Conservation (phyloP, 2,888 invertebrate genomes). For the Andrena haemorrhoa region DNA sequence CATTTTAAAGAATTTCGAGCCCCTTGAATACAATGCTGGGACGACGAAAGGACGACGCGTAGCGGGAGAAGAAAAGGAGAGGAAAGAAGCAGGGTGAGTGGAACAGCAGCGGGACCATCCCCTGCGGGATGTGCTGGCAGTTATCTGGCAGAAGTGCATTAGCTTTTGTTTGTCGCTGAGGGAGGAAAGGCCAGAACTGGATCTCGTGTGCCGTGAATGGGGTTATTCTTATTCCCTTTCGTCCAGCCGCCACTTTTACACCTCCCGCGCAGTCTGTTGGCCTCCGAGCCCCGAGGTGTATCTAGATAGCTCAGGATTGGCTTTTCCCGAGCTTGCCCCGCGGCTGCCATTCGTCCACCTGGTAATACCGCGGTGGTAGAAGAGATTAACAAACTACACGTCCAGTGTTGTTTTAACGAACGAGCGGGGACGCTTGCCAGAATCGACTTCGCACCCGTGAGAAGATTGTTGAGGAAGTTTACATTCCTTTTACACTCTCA, state of each 20-base stretch:
- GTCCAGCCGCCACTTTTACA: conserved; percentile 34
- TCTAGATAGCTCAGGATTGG: conserved; percentile 17
- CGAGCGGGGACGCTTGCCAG: background rate
- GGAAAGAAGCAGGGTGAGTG: conserved; percentile 17
- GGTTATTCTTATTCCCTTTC: conserved; percentile 51
- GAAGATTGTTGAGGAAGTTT: too few relatives aligned
- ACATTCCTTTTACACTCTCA: too few relatives aligned
- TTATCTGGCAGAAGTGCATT: conserved; percentile 77
- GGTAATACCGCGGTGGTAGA: conserved; percentile 12
- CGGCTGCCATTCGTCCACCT: conserved; percentile 10
- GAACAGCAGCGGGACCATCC: conserved; percentile 47
- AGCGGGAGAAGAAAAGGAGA: background rate
- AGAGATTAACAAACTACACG: conserved; percentile 38
- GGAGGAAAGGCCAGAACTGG: conserved; percentile 61
- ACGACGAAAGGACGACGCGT: background rate
- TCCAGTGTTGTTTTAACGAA: conserved; percentile 23
- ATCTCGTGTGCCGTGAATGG: conserved; percentile 65
- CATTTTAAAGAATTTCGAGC: background rate
- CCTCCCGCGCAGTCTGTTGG: conserved; percentile 37
- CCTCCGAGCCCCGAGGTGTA: conserved; percentile 40
- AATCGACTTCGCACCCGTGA: background rate
- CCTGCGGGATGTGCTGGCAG: conserved; percentile 56
- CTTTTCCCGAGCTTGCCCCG: conserved; percentile 5
- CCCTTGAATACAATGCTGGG: background rate
- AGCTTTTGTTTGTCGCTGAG: conserved; percentile 73